phyloP scores from a whole-genome alignment of 2,797 vertebrate genomes.

The Benthosema pterotum region DNA sequence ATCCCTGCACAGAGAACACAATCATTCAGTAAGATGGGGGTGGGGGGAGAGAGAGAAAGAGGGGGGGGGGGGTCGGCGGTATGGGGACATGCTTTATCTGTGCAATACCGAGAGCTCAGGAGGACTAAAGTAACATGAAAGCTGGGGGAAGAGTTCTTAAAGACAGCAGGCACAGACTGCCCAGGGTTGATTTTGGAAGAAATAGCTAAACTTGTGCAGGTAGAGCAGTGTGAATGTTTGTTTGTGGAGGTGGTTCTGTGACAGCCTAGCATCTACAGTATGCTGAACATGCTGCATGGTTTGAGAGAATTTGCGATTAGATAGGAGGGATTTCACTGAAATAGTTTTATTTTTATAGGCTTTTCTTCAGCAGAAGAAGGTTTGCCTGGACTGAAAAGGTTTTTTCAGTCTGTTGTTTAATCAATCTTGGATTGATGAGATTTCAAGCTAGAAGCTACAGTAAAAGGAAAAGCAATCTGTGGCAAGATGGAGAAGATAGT shows the following conservation, averaged over 20 bases:
- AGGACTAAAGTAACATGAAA: slow-evolving; percentile 32
- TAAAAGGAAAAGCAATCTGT: too few species aligned
- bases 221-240: too few species aligned
- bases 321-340: slow-evolving; percentile 2
- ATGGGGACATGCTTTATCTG: slow-evolving; percentile 23
- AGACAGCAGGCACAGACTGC: slow-evolving; percentile 15
- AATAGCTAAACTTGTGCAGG: neutral
- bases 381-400: neutral
- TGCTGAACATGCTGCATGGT: neutral
- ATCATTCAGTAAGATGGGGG: slow-evolving; percentile 49
- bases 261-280: neutral
- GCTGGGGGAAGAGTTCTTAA: slow-evolving; percentile 53
- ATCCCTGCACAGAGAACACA: slow-evolving; percentile 47
- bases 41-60: slow-evolving; percentile 21
- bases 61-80: neutral
- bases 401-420: neutral
- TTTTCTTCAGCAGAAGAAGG: neutral
- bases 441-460: too few species aligned
- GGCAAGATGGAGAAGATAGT: too few species aligned
- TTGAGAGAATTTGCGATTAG: slow-evolving; percentile 5
- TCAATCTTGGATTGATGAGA: too few species aligned
- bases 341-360: slow-evolving; percentile 24
- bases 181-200: slow-evolving; percentile 15
- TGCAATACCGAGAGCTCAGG: slow-evolving; percentile 64
- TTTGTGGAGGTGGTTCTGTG: neutral